Evolutionary conservation across 1,140 invertebrate species (phyloP), one percentile per base, ranked within the genome.

Genomic region (Neotoxoptera formosana): DNA sequence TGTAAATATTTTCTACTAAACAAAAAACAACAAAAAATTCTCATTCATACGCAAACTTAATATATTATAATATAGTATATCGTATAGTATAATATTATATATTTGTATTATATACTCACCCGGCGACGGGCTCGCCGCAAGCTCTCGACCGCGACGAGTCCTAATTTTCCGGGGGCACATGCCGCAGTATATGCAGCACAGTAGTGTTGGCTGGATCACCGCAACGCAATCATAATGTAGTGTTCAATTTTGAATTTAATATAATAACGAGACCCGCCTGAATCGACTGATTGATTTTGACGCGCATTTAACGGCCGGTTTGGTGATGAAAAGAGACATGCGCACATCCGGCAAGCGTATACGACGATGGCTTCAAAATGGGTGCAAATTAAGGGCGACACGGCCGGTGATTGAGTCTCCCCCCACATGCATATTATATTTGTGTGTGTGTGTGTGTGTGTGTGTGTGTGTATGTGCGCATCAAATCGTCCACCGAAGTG

Each of bases 261-360:
- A n/a, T 34, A 76, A 76, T 76, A 76, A 76, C 30, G 60, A 76
- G 14, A n/a, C 60, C 14, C 14, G 14, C n/a, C 14, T 4, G 30
- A 76, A 76, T 76, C n/a, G 30, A n/a, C 60, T n/a, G 60, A 76
- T 76, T 76, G 60, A n/a, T 76, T 76, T 76, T 76, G 60, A 76
- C 60, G 30, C 60, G 30, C 14, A 34, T 76, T n/a, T 76, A 20
- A 76, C n/a, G 30, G 56, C 11, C 6, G 30, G 14, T n/a, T 7
- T 3, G 60, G n/a, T n/a, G 60, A 34, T 34, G n/a, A 14, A 76
- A n/a, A n/a, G 60, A 76, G 60, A 76, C 60, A 76, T 67, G 60
- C 60, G 30, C 60, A 76, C 17, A 76, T 76, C 60, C n/a, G 60
- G 14, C n/a, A 17, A 34, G 60, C 60, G 60, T 76, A n/a, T n/a